Evolutionary conservation across 2,888 invertebrate species (phyloP), one percentile per base, ranked within the genome.

Genomic region (Drosophila eohydei): DNA sequence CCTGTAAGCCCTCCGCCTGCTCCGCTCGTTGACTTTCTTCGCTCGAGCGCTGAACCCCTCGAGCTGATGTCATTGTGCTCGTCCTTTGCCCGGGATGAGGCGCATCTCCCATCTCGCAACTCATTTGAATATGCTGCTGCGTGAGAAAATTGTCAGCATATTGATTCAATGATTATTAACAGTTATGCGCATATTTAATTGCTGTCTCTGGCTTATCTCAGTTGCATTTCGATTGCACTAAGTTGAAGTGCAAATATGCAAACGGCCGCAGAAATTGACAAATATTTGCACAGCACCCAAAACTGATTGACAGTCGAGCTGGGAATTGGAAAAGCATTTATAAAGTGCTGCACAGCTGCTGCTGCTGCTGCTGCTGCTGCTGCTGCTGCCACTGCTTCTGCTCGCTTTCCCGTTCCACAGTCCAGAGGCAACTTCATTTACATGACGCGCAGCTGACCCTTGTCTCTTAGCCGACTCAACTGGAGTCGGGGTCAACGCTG

Each of bases 131-230:
- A 71, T 70, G 38, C 30, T 50, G 43, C 64, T 65, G 56, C 84
- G 84, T 85, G 84, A 85, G 84, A 85, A 85, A 89, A 87, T 89
- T 54, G 89, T 87, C 84, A 87, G 89, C 87, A 89, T 85, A 85
- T 85, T 85, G 84, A 85, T 89, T 87, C 71, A 79, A 81, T 85
- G 87, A 85, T 89, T 85, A 85, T 85, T 89, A 81, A 71, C 80
- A 85, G 84, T 83, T 85, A 85, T 85, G 84, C 84, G 84, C 84
- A 85, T 85, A 85, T 87, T 84, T 85, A 89, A 85, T 87, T 81
- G 82, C 52, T 80, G 67, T 62, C 67, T 51, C 52, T 9, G 54
- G 36, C 7, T 43, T 51, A 28, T 30, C 26, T 28, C 51, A 52
- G 16, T 77, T 66, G 68, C 80, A 82, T 76, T 77, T 51, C n/a